A percentile compares a stretch with the other conserved stretches of the same genome.
These are phyloP conservation scores for Tolypeutes matacus DNA, from an alignment of 2,797 vertebrate species.

Conservation along the genomic window DNA sequence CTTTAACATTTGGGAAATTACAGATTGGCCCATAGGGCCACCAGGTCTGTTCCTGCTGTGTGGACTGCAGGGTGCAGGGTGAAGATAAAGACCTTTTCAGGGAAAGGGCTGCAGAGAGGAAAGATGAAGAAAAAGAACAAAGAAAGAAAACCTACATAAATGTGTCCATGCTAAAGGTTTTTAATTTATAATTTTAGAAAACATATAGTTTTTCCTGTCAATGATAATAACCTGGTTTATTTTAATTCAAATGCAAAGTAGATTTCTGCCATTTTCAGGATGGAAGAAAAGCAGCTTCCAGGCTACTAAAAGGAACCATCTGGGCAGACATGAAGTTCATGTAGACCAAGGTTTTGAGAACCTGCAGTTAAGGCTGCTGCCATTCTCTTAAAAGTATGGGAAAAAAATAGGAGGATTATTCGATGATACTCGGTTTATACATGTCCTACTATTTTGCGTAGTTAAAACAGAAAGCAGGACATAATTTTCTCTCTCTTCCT, in stretches of 20 bases:
- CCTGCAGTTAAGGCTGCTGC: neutral
- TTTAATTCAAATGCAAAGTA: neutral
- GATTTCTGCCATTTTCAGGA: neutral
- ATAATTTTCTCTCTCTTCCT: neutral
- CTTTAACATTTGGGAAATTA: too few species aligned
- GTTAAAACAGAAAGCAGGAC: constrained; percentile 45
- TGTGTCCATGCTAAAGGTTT: neutral
- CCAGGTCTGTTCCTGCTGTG: too few species aligned
- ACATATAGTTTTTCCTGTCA: neutral
- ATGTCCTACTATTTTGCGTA: neutral
- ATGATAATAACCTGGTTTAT: neutral
- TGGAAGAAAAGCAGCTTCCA: neutral
- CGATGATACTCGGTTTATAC: neutral
- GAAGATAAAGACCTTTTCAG: too few species aligned
- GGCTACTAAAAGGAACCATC: neutral
- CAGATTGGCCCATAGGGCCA: too few species aligned
- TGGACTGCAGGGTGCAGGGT: too few species aligned
- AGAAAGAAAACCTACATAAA: neutral
- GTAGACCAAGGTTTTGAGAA: neutral
- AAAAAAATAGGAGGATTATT: neutral
- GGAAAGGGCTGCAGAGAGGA: too few species aligned
- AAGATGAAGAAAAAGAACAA: too few species aligned
- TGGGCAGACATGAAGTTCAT: neutral
- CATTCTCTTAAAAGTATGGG: neutral
- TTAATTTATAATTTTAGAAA: neutral